Conservation (phyloP, 2,888 invertebrate species). For the Andrena fulva region DNA sequence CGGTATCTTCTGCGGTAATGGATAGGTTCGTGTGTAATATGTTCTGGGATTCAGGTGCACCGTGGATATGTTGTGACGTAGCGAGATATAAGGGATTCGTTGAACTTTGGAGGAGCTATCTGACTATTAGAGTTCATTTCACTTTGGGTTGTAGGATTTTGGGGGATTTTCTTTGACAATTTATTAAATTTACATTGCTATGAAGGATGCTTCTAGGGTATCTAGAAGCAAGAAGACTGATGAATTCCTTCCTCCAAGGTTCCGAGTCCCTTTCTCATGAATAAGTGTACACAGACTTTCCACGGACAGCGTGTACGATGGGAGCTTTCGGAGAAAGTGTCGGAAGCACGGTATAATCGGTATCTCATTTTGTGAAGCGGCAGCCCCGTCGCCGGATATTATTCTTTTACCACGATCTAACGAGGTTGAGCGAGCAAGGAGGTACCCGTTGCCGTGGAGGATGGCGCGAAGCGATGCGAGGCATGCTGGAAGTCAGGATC, state of each 20-base stretch:
- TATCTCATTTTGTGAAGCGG: conserved; percentile 41
- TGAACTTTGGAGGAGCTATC: neutral
- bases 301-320: neutral
- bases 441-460: conserved; percentile 48
- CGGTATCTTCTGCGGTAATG: neutral
- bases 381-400: conserved; percentile 49
- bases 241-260: too few species aligned
- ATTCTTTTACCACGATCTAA: conserved; percentile 58
- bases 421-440: conserved; percentile 63
- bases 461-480: conserved; percentile 65
- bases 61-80: neutral
- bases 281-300: neutral
- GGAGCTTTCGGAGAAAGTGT: conserved; percentile 36
- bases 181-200: too few species aligned
- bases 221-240: too few species aligned
- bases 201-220: too few species aligned
- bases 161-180: too few species aligned
- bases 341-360: conserved; percentile 36
- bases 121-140: neutral
- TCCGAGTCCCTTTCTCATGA: neutral
- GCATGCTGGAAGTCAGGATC: conserved; percentile 71
- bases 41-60: neutral
- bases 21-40: neutral
- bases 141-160: too few species aligned
- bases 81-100: neutral